These are phyloP conservation scores for Volucella inanis DNA, from an alignment of 2,888 invertebrate genomes.

Conservation along the genomic window DNA sequence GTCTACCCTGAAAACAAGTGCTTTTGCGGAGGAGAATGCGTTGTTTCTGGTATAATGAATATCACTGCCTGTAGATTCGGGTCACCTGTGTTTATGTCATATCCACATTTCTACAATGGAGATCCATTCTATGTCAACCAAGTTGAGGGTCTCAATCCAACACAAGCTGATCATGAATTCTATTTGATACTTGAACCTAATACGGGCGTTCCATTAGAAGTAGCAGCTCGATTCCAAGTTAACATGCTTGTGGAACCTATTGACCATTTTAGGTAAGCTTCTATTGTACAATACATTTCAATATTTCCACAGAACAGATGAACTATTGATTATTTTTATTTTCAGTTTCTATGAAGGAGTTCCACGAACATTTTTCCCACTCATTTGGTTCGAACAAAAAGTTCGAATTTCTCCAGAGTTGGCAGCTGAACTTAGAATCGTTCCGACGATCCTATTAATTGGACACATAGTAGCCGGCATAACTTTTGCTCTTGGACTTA, in stretches of 20 bases:
- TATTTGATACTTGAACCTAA: slow-evolving; percentile 90
- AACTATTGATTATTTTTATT: slow-evolving; percentile 51
- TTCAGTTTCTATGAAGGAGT: slow-evolving; percentile 87
- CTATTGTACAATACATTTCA: background rate
- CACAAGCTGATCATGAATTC: slow-evolving; percentile 88
- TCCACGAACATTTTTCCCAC: slow-evolving; percentile 88
- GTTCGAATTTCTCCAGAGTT: slow-evolving; percentile 86
- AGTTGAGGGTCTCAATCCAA: slow-evolving; percentile 88
- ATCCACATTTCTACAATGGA: slow-evolving; percentile 92
- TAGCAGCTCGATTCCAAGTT: slow-evolving; percentile 90
- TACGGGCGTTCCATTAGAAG: slow-evolving; percentile 90
- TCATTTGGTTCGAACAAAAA: slow-evolving; percentile 91
- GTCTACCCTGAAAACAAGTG: slow-evolving; percentile 86
- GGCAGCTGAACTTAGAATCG: slow-evolving; percentile 84
- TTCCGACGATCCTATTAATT: slow-evolving; percentile 84
- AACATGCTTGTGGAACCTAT: slow-evolving; percentile 89
- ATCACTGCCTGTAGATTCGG: slow-evolving; percentile 91
- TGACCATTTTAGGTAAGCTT: slow-evolving; percentile 86
- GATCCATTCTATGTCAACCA: slow-evolving; percentile 87
- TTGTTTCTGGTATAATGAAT: slow-evolving; percentile 89
- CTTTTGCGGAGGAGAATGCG: slow-evolving; percentile 89
- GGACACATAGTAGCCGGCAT: slow-evolving; percentile 84
- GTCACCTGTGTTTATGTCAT: slow-evolving; percentile 92
- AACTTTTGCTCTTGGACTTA: slow-evolving; percentile 83
- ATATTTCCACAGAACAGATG: background rate